phyloP scores from a whole-genome alignment of 2,888 invertebrate genomes.

The Euzophera pinguis region DNA sequence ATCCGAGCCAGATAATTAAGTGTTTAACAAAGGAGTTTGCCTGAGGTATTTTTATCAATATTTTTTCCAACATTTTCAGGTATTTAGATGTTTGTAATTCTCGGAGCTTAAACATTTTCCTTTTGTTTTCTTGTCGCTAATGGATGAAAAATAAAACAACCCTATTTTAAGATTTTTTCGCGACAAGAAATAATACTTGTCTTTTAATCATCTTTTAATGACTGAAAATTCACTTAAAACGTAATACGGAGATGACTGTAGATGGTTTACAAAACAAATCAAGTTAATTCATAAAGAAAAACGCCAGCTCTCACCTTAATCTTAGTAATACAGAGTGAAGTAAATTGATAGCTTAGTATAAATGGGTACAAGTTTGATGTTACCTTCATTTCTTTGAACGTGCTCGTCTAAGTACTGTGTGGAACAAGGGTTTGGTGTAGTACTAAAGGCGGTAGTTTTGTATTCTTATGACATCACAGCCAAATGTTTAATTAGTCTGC shows the following conservation, averaged over 20 bases:
- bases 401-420: too few species aligned
- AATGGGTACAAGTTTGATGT: too few species aligned
- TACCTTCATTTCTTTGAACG: too few species aligned
- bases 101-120: constrained; percentile 43
- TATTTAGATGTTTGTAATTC: constrained; percentile 48
- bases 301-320: neutral
- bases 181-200: constrained; percentile 28
- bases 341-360: neutral
- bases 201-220: constrained; percentile 46
- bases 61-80: constrained; percentile 32
- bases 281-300: neutral
- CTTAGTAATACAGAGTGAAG: neutral
- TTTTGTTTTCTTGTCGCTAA: constrained; percentile 42
- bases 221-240: constrained; percentile 15
- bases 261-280: neutral
- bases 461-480: too few species aligned
- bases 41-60: constrained; percentile 35
- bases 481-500: too few species aligned
- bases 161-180: constrained; percentile 38
- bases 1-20: constrained; percentile 54
- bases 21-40: constrained; percentile 43
- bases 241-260: neutral
- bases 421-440: too few species aligned
- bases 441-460: too few species aligned
- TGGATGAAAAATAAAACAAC: constrained; percentile 48